Conservation (phyloP, 2,797 vertebrate species). For the Bucorvus abyssinicus region DNA sequence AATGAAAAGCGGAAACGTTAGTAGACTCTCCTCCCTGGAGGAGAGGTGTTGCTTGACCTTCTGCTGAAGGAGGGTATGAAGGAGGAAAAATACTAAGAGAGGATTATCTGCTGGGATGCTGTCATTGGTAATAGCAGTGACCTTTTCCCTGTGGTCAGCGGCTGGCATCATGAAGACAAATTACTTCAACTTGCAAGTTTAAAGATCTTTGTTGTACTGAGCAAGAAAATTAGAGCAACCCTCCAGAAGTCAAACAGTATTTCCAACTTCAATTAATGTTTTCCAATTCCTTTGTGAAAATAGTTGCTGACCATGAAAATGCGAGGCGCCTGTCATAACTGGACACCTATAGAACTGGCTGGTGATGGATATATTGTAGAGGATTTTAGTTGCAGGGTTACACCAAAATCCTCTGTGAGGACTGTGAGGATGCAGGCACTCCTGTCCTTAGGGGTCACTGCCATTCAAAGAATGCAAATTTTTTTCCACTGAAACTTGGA, state of each 20-base stretch:
- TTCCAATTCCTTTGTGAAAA: not conserved
- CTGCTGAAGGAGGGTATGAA: not conserved
- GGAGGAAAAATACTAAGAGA: slow-evolving; percentile 15
- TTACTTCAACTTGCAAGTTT: slow-evolving; percentile 18
- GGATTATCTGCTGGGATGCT: slow-evolving; percentile 14
- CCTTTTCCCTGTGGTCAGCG: slow-evolving; percentile 56
- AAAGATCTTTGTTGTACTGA: not conserved
- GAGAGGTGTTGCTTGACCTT: slow-evolving; percentile 35
- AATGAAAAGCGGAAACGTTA: slow-evolving; percentile 46
- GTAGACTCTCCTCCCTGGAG: not conserved
- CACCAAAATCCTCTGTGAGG: not conserved
- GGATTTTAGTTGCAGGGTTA: not conserved
- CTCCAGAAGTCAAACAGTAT: not conserved
- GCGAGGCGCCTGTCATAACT: not conserved
- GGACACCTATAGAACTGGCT: not conserved
- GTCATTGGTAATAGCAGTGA: slow-evolving; percentile 18
- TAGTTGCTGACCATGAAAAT: not conserved
- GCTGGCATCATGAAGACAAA: slow-evolving; percentile 51
- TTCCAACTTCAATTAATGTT: not conserved
- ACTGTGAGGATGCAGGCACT: not conserved
- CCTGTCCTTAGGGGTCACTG: not conserved
- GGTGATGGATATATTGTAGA: not conserved
- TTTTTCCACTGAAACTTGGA: not conserved
- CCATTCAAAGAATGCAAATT: not conserved
- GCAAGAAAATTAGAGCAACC: not conserved